A percentile compares a stretch with the other conserved stretches of the same genome.
Conservation (phyloP, 1,140 invertebrate species). For the Cephus cinctus region DNA sequence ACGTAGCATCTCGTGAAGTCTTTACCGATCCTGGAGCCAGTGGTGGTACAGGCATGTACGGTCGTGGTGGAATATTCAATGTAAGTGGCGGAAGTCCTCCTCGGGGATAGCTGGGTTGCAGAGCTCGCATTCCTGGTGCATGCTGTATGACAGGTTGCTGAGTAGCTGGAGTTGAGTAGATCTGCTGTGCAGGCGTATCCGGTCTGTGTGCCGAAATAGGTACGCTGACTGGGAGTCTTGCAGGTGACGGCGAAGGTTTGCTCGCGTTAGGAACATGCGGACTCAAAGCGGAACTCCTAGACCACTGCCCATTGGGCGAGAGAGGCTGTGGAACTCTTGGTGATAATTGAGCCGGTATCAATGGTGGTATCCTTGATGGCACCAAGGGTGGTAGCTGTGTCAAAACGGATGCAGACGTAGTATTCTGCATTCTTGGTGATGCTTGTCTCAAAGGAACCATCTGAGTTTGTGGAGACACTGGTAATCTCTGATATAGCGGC, state of each 20-base stretch:
- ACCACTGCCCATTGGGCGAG: slow-evolving; percentile 51
- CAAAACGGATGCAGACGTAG: slow-evolving; percentile 17
- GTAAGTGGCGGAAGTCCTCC: slow-evolving; percentile 48
- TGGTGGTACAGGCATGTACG: slow-evolving; percentile 47
- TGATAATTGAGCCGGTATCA: slow-evolving; percentile 36
- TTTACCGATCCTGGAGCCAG: slow-evolving; percentile 34
- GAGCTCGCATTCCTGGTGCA: slow-evolving; percentile 47
- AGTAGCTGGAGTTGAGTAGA: slow-evolving; percentile 47
- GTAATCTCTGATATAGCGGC: slow-evolving; percentile 44
- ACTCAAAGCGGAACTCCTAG: slow-evolving; percentile 25
- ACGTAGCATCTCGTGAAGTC: slow-evolving; percentile 28
- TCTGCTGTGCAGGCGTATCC: slow-evolving; percentile 37
- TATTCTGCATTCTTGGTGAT: slow-evolving; percentile 38
- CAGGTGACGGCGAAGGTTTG: slow-evolving; percentile 26
- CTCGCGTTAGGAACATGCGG: slow-evolving; percentile 25
- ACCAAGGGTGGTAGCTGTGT: slow-evolving; percentile 29
- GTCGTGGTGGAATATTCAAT: slow-evolving; percentile 47
- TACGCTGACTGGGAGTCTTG: slow-evolving; percentile 44
- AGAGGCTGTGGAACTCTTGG: slow-evolving; percentile 36
- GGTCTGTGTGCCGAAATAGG: slow-evolving; percentile 40
- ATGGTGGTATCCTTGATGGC: slow-evolving; percentile 33
- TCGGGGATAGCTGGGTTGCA: slow-evolving; percentile 43
- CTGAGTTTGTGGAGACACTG: slow-evolving; percentile 43
- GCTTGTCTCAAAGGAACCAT: slow-evolving; percentile 42
- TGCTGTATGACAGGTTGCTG: slow-evolving; percentile 53